Evolutionary conservation across 2,797 vertebrate species (phyloP), one percentile per base, ranked within the genome.

Genomic region (Capromys pilorides): DNA sequence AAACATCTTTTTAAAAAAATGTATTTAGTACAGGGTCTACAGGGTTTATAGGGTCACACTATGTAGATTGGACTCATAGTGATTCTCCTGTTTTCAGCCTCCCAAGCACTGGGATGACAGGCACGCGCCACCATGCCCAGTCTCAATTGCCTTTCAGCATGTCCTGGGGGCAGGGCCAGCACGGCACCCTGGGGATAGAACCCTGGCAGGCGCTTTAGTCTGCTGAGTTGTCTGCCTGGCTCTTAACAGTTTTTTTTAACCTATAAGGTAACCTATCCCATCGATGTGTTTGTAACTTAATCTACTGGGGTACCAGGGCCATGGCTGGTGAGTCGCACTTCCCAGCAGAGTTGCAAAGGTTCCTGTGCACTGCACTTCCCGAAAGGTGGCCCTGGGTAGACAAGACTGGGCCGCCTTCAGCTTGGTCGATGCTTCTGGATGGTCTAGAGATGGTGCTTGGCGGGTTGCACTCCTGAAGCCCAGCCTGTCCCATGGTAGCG

Each of bases 271-370:
- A 36, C 45, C 10, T 75, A 51, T 69, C 31, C 39, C 49, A 64
- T 54, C 16, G 16, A 41, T 62, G 45, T 90, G 28, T 21, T 66
- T 39, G 21, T 1, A 13, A 2, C 80, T 77, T 54, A 13, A 16
- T 83, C 80, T 89, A 0, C 10, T 73, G 85, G 84, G 49, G 54
- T 62, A 51, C 11, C 1, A 8, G 67, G 28, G 45, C 14, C 8
- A 0, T 61, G 57, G 66, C 39, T 69, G 39, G 19, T 28, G 12
- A 18, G n/a, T 5, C 6, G 1, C 16, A 45, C 3, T 19, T 80
- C 73, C 41, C 0, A 19, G 10, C 6, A 26, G 24, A 6, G 22
- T 61, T 73, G 7, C 64, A 0, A 5, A 13, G 16, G 2, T 26
- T 45, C 31, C 28, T 73, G 49, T 82, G 31, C 33, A 19, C 24